phyloP scores from a whole-genome alignment of 2,113 vertebrate species.

The Sula dactylatra region DNA sequence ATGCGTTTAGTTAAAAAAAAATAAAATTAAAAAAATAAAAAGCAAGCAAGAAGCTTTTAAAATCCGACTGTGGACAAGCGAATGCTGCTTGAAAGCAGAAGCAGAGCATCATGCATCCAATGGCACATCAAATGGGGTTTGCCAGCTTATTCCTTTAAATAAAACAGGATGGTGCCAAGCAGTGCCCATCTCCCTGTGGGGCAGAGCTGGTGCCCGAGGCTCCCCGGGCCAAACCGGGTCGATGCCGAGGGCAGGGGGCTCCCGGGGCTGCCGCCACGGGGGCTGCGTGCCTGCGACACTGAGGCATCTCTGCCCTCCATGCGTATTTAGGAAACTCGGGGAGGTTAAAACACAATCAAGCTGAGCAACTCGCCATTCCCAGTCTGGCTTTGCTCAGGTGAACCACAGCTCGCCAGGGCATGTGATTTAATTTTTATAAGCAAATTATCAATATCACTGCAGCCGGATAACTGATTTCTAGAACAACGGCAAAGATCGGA shows the following conservation, averaged over 20 bases:
- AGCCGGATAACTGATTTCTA: not conserved
- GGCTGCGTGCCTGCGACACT: not conserved
- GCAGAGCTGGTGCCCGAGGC: not conserved
- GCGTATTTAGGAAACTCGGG: rapidly evolving
- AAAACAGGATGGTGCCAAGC: not conserved
- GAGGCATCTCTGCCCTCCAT: not conserved
- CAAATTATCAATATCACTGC: not conserved
- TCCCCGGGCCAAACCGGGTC: rapidly evolving
- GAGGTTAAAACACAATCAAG: not conserved
- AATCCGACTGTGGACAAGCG: not conserved
- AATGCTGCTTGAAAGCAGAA: not conserved
- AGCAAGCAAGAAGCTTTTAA: not conserved
- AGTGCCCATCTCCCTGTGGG: not conserved
- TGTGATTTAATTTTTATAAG: not conserved
- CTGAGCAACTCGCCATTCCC: not conserved
- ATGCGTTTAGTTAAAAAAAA: not conserved
- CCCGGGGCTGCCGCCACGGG: too few relatives aligned
- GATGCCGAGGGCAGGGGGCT: not conserved
- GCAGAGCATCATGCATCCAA: not conserved
- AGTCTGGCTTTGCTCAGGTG: not conserved
- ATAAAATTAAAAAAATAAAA: too few relatives aligned
- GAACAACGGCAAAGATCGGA: not conserved
- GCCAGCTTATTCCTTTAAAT: not conserved
- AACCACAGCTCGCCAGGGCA: not conserved
- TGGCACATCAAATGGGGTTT: not conserved